Conservation (phyloP, 2,888 invertebrate species). For the Dioctria linearis region DNA sequence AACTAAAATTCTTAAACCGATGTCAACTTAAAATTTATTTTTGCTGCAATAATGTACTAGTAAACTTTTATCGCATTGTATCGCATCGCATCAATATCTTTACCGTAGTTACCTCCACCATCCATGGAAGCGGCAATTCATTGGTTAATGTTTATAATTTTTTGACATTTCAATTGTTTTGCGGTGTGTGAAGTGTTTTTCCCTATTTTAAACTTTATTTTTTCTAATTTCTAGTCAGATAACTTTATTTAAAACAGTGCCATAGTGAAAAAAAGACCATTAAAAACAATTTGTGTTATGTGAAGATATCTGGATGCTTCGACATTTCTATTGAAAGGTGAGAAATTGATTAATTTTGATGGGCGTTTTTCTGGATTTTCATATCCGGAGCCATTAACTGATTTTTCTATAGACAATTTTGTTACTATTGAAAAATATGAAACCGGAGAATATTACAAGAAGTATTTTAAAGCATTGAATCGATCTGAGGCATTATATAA, state of each 20-base stretch:
- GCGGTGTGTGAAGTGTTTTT: constrained; percentile 45
- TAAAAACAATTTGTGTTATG: not conserved
- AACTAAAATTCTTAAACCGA: too few species aligned
- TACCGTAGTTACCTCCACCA: not conserved
- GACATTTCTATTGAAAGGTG: constrained; percentile 18
- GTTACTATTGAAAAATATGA: not conserved
- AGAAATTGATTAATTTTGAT: constrained; percentile 19
- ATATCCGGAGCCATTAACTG: constrained; percentile 16
- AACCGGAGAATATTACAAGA: not conserved
- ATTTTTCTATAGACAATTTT: not conserved
- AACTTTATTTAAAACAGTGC: constrained; percentile 7
- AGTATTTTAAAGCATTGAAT: not conserved
- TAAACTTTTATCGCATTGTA: too few species aligned
- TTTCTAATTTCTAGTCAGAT: constrained; percentile 40
- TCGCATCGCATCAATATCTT: not conserved
- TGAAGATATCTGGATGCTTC: not conserved
- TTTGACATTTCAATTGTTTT: constrained; percentile 42
- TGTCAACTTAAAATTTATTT: too few species aligned
- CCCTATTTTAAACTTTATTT: constrained; percentile 34
- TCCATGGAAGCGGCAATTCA: constrained; percentile 2
- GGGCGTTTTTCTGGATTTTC: constrained; percentile 34
- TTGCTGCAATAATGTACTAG: too few species aligned
- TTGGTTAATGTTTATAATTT: constrained; percentile 37
- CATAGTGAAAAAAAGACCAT: not conserved
- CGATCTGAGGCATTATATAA: too few species aligned